Conservation (phyloP, 2,113 vertebrate genomes). For the Notechis scutatus region DNA sequence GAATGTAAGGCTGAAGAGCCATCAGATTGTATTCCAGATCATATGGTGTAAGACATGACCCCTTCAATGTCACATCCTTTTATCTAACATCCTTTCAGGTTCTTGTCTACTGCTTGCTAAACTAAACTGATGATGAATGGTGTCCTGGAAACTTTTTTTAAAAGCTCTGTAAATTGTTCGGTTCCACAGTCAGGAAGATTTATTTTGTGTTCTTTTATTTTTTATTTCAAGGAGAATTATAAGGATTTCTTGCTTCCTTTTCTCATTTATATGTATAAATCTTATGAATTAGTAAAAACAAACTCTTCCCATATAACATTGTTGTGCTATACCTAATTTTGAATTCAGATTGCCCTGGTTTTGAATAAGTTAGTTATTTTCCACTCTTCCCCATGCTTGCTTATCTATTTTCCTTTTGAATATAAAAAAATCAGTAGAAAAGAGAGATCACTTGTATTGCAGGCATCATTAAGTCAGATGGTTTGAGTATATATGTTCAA, state of each 20-base stretch:
- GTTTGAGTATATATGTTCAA: neutral
- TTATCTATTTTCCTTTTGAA: neutral
- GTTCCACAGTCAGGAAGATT: neutral
- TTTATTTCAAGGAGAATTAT: neutral
- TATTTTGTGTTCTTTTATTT: neutral
- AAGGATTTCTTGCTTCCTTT: neutral
- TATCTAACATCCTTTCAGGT: constrained; percentile 18
- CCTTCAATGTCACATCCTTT: neutral
- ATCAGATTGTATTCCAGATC: constrained; percentile 12
- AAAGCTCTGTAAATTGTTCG: neutral
- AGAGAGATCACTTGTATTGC: neutral
- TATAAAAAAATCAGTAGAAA: neutral
- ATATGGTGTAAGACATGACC: constrained; percentile 19
- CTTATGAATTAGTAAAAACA: neutral
- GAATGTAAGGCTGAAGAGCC: constrained; percentile 24
- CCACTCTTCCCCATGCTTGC: neutral
- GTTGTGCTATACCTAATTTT: neutral
- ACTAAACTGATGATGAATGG: neutral
- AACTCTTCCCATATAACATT: neutral
- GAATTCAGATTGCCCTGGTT: neutral
- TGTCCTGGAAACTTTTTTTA: neutral
- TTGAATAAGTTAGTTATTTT: neutral
- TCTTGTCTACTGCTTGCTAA: neutral
- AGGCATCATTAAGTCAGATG: neutral
- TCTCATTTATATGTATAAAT: neutral